Percentiles rank a stretch among this genome's conserved stretches.
These are phyloP conservation scores for Argopecten irradians DNA, from an alignment of 1,140 invertebrate genomes.

Conservation along the genomic window DNA sequence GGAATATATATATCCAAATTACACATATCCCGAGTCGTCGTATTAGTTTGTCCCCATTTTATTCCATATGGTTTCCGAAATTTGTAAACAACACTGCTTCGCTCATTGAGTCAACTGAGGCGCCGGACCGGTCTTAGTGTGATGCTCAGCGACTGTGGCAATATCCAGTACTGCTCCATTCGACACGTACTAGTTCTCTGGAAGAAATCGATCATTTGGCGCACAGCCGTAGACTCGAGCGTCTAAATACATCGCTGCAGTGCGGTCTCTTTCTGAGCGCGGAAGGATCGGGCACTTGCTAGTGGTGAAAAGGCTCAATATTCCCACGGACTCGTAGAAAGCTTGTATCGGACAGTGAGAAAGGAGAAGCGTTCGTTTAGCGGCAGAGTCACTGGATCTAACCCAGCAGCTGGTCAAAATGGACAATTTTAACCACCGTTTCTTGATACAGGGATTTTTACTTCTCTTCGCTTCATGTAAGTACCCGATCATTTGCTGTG, in stretches of 20 bases:
- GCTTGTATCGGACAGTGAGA: slow-evolving; percentile 20
- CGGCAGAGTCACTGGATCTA: not conserved
- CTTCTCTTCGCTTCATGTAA: slow-evolving; percentile 10
- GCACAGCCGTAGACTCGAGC: not conserved
- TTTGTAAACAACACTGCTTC: not conserved
- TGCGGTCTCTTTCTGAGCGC: slow-evolving; percentile 19
- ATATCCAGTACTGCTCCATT: not conserved
- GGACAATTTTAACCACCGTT: not conserved
- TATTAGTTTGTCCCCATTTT: not conserved
- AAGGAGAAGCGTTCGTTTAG: slow-evolving; percentile 15
- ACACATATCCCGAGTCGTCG: not conserved
- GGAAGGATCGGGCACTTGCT: slow-evolving; percentile 13
- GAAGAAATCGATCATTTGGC: slow-evolving; percentile 16
- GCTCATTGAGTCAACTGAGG: not conserved
- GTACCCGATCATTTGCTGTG: not conserved
- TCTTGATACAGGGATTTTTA: not conserved
- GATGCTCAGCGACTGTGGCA: not conserved
- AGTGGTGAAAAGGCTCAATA: slow-evolving; percentile 3
- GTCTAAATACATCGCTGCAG: slow-evolving; percentile 4
- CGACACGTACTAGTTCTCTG: not conserved
- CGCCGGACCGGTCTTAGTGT: not conserved
- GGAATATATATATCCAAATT: not conserved
- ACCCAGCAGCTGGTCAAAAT: not conserved
- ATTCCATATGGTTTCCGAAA: not conserved
- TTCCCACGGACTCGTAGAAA: slow-evolving; percentile 20